phyloP scores from a whole-genome alignment of 2,888 invertebrate genomes.

The Labia minor region DNA sequence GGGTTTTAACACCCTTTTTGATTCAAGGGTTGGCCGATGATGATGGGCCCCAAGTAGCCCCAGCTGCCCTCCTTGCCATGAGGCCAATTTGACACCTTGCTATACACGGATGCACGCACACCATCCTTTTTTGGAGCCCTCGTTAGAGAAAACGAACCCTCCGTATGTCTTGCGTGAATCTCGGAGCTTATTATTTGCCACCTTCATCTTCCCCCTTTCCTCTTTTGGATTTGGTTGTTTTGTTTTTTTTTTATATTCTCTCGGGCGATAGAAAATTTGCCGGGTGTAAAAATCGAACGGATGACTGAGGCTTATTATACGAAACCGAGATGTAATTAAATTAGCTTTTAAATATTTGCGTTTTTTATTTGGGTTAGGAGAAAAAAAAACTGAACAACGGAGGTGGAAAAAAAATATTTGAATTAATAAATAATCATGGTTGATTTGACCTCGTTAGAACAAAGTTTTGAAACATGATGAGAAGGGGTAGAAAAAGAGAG shows the following conservation, averaged over 20 bases:
- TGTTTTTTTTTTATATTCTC: background rate
- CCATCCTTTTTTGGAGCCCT: background rate
- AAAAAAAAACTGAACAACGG: background rate
- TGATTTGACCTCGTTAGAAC: too few species aligned
- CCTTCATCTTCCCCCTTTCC: background rate
- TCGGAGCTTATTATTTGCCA: slow-evolving; percentile 9
- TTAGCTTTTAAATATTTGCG: background rate
- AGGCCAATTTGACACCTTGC: slow-evolving; percentile 8
- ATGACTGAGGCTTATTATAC: background rate
- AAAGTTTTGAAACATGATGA: too few species aligned
- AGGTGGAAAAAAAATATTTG: background rate
- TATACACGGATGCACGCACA: background rate
- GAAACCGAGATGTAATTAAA: background rate
- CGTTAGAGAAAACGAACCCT: slow-evolving; percentile 13
- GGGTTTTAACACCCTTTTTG: slow-evolving; percentile 3
- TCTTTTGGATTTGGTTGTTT: background rate
- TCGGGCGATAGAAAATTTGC: background rate
- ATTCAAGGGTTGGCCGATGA: background rate
- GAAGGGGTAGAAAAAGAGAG: too few species aligned
- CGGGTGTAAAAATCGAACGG: background rate
- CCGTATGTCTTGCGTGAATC: slow-evolving; percentile 5
- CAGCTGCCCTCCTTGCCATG: background rate
- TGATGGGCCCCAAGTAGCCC: slow-evolving; percentile 8
- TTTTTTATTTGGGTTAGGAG: background rate
- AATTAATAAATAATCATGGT: background rate